Percentiles rank a stretch among this genome's conserved stretches.
Evolutionary conservation across 1,140 invertebrate genomes (phyloP).

Genomic region (Conus ventricosus): DNA sequence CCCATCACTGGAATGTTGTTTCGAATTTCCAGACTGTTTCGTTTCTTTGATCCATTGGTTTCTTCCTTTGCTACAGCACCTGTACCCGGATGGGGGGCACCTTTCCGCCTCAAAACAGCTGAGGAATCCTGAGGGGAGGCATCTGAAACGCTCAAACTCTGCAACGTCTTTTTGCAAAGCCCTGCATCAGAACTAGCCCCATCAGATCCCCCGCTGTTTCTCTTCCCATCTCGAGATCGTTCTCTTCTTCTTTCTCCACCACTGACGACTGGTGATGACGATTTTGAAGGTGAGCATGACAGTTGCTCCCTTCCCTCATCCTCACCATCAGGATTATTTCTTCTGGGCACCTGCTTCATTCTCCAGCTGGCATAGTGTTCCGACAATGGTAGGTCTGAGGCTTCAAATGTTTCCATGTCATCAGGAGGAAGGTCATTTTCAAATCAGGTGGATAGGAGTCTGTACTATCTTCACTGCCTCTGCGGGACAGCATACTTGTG

Average conservation of each 20-base stretch:
- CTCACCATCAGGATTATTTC: slow-evolving; percentile 28
- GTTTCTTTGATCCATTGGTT: slow-evolving; percentile 52
- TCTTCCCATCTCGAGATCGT: slow-evolving; percentile 27
- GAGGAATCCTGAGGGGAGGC: slow-evolving; percentile 2
- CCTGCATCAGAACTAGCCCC: neutral
- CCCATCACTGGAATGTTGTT: slow-evolving; percentile 71
- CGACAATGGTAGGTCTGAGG: slow-evolving; percentile 53
- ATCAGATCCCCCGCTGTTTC: slow-evolving; percentile 2
- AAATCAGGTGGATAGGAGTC: slow-evolving; percentile 65
- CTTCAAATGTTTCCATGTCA: slow-evolving; percentile 54
- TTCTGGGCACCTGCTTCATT: slow-evolving; percentile 24
- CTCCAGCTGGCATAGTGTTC: slow-evolving; percentile 52
- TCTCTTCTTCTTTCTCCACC: slow-evolving; percentile 16
- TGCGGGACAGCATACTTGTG: slow-evolving; percentile 54
- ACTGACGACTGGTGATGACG: neutral
- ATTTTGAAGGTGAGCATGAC: neutral
- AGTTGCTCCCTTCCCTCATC: slow-evolving; percentile 32
- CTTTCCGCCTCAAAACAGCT: slow-evolving; percentile 35
- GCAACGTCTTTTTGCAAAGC: slow-evolving; percentile 26
- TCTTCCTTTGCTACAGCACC: neutral
- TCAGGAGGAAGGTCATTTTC: slow-evolving; percentile 62
- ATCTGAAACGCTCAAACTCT: slow-evolving; percentile 24
- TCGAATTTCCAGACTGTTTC: slow-evolving; percentile 71
- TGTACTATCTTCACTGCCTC: slow-evolving; percentile 68
- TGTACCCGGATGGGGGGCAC: slow-evolving; percentile 29